Conservation (phyloP, 2,888 invertebrate genomes). For the Melieria picta region DNA sequence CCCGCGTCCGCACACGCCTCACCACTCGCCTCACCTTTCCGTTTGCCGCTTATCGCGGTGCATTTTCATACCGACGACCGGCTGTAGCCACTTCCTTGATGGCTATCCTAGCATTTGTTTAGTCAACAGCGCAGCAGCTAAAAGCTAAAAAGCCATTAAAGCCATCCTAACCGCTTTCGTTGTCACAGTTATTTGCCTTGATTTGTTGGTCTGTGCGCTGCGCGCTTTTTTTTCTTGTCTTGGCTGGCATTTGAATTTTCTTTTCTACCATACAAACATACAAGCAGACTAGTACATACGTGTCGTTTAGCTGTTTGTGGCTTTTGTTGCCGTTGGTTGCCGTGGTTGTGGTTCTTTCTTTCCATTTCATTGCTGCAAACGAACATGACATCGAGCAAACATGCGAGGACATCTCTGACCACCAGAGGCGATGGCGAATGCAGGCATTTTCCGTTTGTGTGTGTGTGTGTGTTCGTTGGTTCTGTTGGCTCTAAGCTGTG, state of each 20-base stretch:
- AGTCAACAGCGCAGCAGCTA: too few relatives aligned
- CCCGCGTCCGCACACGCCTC: too few relatives aligned
- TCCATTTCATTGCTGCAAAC: conserved; percentile 1
- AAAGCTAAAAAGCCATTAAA: not conserved
- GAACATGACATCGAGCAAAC: conserved; percentile 24
- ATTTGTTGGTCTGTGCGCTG: conserved; percentile 23
- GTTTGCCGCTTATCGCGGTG: too few relatives aligned
- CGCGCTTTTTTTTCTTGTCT: not conserved
- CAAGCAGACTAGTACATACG: not conserved
- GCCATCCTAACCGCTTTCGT: conserved; percentile 24
- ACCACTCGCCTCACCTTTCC: too few relatives aligned
- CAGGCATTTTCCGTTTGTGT: conserved; percentile 6
- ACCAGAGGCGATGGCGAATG: conserved; percentile 26
- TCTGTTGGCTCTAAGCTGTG: too few relatives aligned
- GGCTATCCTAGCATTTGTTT: too few relatives aligned
- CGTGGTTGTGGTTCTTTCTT: conserved; percentile 2
- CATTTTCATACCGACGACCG: too few relatives aligned
- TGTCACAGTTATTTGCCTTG: conserved; percentile 33
- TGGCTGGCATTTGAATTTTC: not conserved
- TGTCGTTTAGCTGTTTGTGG: not conserved
- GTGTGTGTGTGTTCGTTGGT: too few relatives aligned
- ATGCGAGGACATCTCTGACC: conserved; percentile 28
- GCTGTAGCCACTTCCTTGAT: too few relatives aligned
- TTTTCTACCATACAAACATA: not conserved
- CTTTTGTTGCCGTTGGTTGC: not conserved